phyloP scores from a whole-genome alignment of 2,797 vertebrate species.

The Holocentrus rufus region DNA sequence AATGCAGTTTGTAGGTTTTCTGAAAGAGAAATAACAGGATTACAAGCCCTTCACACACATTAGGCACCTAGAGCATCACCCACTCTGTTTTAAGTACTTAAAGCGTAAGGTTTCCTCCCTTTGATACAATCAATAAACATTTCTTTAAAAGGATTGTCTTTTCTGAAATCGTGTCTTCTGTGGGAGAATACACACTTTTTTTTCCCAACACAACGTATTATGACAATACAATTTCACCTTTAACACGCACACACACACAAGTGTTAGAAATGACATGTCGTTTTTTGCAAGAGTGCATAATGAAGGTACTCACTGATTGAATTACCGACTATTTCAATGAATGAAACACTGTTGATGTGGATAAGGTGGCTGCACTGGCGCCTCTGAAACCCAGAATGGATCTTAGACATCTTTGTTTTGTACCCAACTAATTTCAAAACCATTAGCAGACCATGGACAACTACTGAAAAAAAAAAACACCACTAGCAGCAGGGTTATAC shows the following conservation, averaged over 20 bases:
- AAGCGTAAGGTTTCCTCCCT: not conserved
- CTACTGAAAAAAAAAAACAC: conserved; percentile 4
- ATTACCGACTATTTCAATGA: not conserved
- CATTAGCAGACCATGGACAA: not conserved
- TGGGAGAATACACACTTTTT: no score
- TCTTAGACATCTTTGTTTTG: not conserved
- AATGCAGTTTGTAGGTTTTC: not conserved
- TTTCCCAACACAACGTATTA: no score
- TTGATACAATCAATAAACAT: no score
- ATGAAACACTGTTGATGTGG: not conserved
- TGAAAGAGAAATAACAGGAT: not conserved
- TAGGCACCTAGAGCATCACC: not conserved
- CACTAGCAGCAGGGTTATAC: not conserved
- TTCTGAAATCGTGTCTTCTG: no score
- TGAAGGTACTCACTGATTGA: not conserved
- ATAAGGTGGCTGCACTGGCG: not conserved
- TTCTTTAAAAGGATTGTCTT: no score
- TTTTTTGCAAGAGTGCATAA: not conserved
- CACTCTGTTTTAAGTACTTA: not conserved
- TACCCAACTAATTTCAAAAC: not conserved
- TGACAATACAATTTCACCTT: no score
- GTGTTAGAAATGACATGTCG: no score
- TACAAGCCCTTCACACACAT: not conserved
- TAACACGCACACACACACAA: no score
- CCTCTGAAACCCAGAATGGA: not conserved